Percentiles rank a stretch among this genome's conserved stretches.
phyloP scores from a whole-genome alignment of 2,888 invertebrate species.

The Camponotus fellah region DNA sequence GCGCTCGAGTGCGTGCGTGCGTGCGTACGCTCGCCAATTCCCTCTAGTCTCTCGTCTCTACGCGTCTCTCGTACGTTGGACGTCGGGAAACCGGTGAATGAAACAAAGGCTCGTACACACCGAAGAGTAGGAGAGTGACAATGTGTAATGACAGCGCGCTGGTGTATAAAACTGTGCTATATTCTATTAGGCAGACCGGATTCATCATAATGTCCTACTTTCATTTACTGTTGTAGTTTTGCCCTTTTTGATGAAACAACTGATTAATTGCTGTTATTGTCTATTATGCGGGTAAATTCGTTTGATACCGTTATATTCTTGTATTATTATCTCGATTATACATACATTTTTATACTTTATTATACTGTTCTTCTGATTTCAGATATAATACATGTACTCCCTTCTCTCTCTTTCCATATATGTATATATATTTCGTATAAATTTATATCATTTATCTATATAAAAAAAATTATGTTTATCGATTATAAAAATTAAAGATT shows the following conservation, averaged over 20 bases:
- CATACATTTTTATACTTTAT: neutral
- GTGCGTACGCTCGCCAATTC: constrained; percentile 60
- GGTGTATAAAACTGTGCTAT: constrained; percentile 5
- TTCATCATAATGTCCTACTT: constrained; percentile 11
- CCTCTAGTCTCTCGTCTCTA: neutral
- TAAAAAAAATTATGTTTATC: neutral
- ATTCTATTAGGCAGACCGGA: constrained; percentile 19
- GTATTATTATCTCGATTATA: neutral
- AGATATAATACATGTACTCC: neutral
- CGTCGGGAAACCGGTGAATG: constrained; percentile 71
- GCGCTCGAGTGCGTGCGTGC: constrained; percentile 69
- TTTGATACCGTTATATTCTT: neutral
- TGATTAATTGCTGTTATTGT: constrained; percentile 36
- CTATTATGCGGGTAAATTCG: constrained; percentile 4
- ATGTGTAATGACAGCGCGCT: constrained; percentile 24
- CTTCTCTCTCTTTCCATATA: neutral
- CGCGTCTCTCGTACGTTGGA: constrained; percentile 51
- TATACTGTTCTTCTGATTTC: neutral
- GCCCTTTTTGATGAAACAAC: constrained; percentile 3
- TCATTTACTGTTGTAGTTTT: constrained; percentile 24
- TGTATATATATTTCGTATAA: neutral
- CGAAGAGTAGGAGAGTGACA: constrained; percentile 17
- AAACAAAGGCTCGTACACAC: constrained; percentile 74
- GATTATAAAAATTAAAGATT: too few species aligned
- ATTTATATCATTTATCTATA: neutral